A percentile compares a stretch with the other conserved stretches of the same genome.
These are phyloP conservation scores for Aricia agestis DNA, from an alignment of 1,140 invertebrate species.

Conservation along the genomic window DNA sequence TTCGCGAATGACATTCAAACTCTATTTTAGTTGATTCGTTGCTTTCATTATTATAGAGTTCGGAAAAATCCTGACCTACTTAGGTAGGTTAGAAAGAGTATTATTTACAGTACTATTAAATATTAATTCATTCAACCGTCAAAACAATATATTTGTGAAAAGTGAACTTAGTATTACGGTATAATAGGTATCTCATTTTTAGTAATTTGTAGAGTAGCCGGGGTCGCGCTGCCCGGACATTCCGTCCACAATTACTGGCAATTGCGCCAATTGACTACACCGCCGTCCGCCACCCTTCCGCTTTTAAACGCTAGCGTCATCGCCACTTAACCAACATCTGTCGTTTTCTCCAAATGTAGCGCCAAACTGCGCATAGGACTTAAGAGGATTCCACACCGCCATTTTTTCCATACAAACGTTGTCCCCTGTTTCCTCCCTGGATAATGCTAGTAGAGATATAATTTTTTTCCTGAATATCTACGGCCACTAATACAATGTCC, in stretches of 20 bases:
- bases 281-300: constrained; percentile 72
- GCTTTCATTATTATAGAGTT: too few relatives aligned
- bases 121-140: background rate
- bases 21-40: too few relatives aligned
- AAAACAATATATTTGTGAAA: background rate
- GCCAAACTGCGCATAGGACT: background rate
- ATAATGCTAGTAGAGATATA: too few relatives aligned
- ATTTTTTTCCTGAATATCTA: too few relatives aligned
- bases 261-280: constrained; percentile 71
- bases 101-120: too few relatives aligned
- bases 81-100: too few relatives aligned
- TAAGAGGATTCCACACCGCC: too few relatives aligned
- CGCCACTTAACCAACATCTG: constrained; percentile 51
- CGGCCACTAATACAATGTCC: too few relatives aligned
- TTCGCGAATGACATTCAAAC: too few relatives aligned
- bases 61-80: too few relatives aligned
- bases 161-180: constrained; percentile 18
- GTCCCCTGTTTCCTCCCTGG: too few relatives aligned
- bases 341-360: constrained; percentile 28
- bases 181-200: background rate
- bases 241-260: constrained; percentile 68
- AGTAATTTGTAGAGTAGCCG: background rate
- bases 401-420: too few relatives aligned
- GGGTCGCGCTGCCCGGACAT: constrained; percentile 58
- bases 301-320: constrained; percentile 55